Evolutionary conservation across 2,113 vertebrate genomes (phyloP).

Genomic region (Hylia prasina): DNA sequence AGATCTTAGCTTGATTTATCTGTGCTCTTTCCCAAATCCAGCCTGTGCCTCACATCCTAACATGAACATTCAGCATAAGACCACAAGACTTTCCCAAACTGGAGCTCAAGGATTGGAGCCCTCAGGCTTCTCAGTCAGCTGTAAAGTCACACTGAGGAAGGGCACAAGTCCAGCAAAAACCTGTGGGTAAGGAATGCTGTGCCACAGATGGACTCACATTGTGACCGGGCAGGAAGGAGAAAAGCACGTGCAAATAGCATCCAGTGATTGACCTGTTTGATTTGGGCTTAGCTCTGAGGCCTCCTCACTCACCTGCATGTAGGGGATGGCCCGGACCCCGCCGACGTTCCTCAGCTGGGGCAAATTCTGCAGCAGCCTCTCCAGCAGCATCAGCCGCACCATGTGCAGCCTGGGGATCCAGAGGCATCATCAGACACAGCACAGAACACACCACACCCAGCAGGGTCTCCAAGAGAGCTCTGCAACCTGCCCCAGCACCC

Average conservation of each 20-base stretch:
- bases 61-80: background rate
- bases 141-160: background rate
- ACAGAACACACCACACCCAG: background rate
- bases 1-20: background rate
- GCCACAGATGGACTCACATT: background rate
- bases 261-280: background rate
- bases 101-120: background rate
- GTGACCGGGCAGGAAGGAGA: background rate
- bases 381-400: conserved; percentile 95
- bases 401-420: conserved; percentile 85
- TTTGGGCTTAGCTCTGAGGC: background rate
- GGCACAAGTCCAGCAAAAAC: background rate
- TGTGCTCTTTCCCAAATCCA: background rate
- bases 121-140: background rate
- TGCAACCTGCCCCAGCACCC: background rate
- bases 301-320: conserved; percentile 84
- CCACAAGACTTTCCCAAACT: background rate
- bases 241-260: background rate
- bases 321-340: conserved; percentile 95
- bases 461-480: background rate
- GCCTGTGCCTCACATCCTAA: background rate
- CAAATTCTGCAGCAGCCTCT: conserved; percentile 91
- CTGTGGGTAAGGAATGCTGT: background rate
- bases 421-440: background rate
- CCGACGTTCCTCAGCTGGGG: conserved; percentile 91